phyloP scores from a whole-genome alignment of 2,888 invertebrate species.

The Dolichopus griseipennis region DNA sequence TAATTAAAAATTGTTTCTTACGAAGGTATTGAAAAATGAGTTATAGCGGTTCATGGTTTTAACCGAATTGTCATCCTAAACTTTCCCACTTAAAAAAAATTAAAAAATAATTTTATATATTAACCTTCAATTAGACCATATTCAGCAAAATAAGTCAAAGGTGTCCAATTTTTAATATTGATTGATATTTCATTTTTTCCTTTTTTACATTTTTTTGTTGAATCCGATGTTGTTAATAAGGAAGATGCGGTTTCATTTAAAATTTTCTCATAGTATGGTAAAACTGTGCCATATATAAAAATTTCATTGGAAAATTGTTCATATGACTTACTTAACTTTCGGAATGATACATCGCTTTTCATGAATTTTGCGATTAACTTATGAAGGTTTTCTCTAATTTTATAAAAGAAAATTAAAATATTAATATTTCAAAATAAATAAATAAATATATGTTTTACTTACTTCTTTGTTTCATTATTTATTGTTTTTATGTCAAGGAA shows the following conservation, averaged over 20 bases:
- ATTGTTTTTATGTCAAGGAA: constrained; percentile 16
- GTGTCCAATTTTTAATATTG: constrained; percentile 28
- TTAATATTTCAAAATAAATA: too few species aligned
- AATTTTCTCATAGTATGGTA: constrained; percentile 34
- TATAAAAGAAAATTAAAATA: too few species aligned
- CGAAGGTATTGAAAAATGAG: too few species aligned
- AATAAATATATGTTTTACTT: too few species aligned
- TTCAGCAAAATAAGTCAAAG: constrained; percentile 30
- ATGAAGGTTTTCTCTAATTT: constrained; percentile 16
- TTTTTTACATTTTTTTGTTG: not conserved
- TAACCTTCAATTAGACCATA: constrained; percentile 34
- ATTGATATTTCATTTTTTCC: constrained; percentile 4
- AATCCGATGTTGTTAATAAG: constrained; percentile 2
- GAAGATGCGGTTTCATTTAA: constrained; percentile 24
- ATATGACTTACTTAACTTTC: constrained; percentile 33
- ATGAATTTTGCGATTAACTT: constrained; percentile 36
- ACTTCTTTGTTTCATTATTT: constrained; percentile 8
- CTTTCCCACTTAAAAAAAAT: too few species aligned
- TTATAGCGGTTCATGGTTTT: too few species aligned
- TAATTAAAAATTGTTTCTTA: too few species aligned
- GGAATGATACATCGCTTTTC: constrained; percentile 35
- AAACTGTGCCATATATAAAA: constrained; percentile 32
- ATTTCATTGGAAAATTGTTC: constrained; percentile 39
- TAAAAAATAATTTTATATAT: not conserved
- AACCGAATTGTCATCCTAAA: too few species aligned